Base-by-base conservation (phyloP, 2,888 invertebrate genomes). In the Cerastis rubricosa region DNA sequence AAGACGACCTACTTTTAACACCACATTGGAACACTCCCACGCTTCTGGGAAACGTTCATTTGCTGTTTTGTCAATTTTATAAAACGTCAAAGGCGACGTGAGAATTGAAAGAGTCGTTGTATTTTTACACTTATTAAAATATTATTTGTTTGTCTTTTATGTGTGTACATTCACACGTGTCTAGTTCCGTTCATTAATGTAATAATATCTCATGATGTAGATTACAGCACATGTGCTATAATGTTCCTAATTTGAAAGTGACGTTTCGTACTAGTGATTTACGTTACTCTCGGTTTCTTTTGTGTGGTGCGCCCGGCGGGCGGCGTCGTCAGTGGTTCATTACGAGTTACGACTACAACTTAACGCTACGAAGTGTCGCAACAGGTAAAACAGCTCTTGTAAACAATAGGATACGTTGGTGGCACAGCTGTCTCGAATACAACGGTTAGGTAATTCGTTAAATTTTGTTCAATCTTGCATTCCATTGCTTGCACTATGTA, bases 21-120 rank as follows among this genome's bases (percentile, higher is more conserved):
- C 81, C 86, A 85, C 89, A 88, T 65, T 86, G 83, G 79, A 81
- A 85, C 77, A 89, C 90, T 90, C 94, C 94, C 93, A 94, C 94
- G 93, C 92, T 95, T 94, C 95, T 94, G 91, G 89, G 95, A 95
- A 95, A 89, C 86, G 88, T 91, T 91, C 90, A 90, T 94, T 92
- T 92, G 89, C 85, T 89, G 87, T 92, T 94, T 92, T 93, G 93
- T 93, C 93, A 94, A 93, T 93, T 92, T 94, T 93, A 93, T 93
- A 92, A 89, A 92, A 90, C 85, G 89, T 90, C 87, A 91, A 90
- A 90, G 77, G 84, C 86, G 84, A 87, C 84, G 85, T 88, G 89
- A 81, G 84, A 88, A 87, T 88, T 83, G 77, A 43, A 85, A 78
- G 67, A 85, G 72, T 57, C 49, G 54, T 63, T 73, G 69, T 84